Base-by-base conservation (phyloP, 2,888 invertebrate species). In the Pseudoips prasinana region DNA sequence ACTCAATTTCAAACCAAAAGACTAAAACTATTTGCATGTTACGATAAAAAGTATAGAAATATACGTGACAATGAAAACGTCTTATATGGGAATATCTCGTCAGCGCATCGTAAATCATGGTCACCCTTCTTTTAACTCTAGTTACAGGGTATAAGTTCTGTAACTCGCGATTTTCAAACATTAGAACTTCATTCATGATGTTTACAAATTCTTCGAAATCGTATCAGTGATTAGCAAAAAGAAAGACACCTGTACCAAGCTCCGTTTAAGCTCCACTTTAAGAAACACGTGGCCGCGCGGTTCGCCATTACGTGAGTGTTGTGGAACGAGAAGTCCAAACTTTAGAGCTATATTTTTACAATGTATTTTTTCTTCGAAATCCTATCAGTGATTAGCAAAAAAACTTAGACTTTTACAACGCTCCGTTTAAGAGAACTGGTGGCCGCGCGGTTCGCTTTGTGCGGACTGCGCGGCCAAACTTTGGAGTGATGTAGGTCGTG, bases 1-100 rank as follows among this genome's bases (percentile, higher is more conserved):
- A 33, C 33, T 33, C 33, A 33, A 33, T 33, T 33, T 33, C 33
- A 33, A 33, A 33, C 33, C 33, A 33, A 33, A 33, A 33, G 33
- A 33, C 33, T 33, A 33, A 33, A 33, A 33, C 33, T 33, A 33
- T 33, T 33, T 33, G 33, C 33, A 33, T 33, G 33, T 33, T 33
- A 33, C 33, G 33, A 33, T 33, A 33, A 33, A 33, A 33, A 33
- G 33, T 33, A 33, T 33, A 33, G 33, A 33, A 33, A 33, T 33
- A 33, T 33, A 33, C 32, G 32, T 28, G 28, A 28, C 28, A 28
- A 28, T 32, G 32, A 33, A 33, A 33, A 28, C 33, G 33, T 17
- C 23, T 30, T 23, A 30, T 29, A 25, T 25, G 25, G 25, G 25
- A 25, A 25, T 25, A 25, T 20, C 20, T 20, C 20, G 20, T 20